Evolutionary conservation across 2,113 vertebrate genomes (phyloP), one percentile per base, ranked within the genome.

Genomic region (Phalacrocorax aristotelis): DNA sequence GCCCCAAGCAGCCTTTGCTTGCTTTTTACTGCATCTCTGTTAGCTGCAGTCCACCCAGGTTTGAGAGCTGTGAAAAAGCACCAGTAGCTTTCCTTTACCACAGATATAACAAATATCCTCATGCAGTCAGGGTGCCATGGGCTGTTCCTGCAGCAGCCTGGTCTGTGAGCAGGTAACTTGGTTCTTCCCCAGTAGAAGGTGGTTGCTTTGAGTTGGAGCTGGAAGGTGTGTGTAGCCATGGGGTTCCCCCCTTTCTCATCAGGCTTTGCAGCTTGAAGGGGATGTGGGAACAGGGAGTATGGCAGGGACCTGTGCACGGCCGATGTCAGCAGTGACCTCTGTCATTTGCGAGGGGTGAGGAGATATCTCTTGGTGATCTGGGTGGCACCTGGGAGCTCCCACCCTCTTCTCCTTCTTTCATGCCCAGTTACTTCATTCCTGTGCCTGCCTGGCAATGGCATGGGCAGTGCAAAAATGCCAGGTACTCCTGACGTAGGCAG

Each of bases 11-110:
- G 90, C 95, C 84, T 88, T 77, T 78, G 65, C 62, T 55, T 88
- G 84, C 77, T 96, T 88, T 96, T 85, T 96, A 93, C 82, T 89
- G 70, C 18, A 22, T 19, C 89, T 96, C 44, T 4, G 68, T 97
- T 91, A 58, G 54, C 57, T 76, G 58, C 13, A 0, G 29, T 90
- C 74, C 38, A 3, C 25, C 6, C 10, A 5, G 15, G 3, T 44
- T 82, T 5, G 3, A 55, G 65, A 92, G 44, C 80, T 76, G 46
- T 61, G 60, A 29, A 85, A 93, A 89, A 76, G 21, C 16, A n/a
- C 61, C 51, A 57, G 65, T 29, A 75, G 5, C 46, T 8, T 60
- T 58, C 30, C 57, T 79, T 72, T 49, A 83, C 32, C 21, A 26
- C 1, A 38, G 42, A 15, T 38, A 21, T 72, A 2, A 60, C 57